phyloP scores from a whole-genome alignment of 2,888 invertebrate genomes.

The Harmothoe impar region DNA sequence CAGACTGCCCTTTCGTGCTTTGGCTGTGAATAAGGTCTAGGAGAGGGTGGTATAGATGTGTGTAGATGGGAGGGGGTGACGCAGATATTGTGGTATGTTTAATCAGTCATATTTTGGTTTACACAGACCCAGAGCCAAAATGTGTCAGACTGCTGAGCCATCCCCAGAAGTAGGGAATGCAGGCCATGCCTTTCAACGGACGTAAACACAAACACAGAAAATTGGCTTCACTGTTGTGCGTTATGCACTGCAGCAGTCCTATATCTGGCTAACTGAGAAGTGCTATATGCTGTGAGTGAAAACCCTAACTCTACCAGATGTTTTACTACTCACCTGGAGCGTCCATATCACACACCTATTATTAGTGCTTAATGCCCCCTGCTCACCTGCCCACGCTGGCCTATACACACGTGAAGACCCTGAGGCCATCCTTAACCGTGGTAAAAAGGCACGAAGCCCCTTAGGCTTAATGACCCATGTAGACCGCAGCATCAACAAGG shows the following conservation, averaged over 20 bases:
- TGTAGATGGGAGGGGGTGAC: not conserved
- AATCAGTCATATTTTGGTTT: conserved; percentile 17
- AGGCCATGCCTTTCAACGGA: not conserved
- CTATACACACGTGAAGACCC: not conserved
- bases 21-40: too few species aligned
- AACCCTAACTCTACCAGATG: not conserved
- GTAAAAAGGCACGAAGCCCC: conserved; percentile 35
- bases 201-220: not conserved
- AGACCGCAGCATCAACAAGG: conserved; percentile 55
- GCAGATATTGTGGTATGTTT: conserved; percentile 16
- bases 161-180: not conserved
- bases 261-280: not conserved
- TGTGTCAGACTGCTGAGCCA: not conserved
- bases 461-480: conserved; percentile 56
- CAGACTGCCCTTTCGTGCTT: too few species aligned
- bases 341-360: not conserved
- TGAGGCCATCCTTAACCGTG: not conserved
- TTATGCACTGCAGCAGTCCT: too few species aligned
- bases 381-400: not conserved
- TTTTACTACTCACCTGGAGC: not conserved
- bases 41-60: not conserved
- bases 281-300: not conserved
- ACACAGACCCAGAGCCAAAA: conserved; percentile 2
- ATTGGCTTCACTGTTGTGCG: not conserved
- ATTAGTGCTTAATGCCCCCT: conserved; percentile 11